Percentiles rank a stretch among this genome's conserved stretches.
Conservation (phyloP, 2,113 vertebrate species). For the Dasyurus viverrinus region DNA sequence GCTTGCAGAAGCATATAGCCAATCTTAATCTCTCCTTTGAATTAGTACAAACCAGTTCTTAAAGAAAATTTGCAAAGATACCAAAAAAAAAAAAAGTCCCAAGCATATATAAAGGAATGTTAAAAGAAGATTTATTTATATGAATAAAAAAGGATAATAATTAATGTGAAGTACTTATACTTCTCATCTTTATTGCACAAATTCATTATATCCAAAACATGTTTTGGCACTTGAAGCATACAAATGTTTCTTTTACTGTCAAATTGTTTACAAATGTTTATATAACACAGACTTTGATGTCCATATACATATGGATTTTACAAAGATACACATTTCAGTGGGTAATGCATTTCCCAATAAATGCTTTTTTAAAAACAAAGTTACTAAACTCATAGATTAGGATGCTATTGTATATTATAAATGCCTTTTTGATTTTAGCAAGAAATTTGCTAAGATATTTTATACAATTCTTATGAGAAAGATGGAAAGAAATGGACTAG, state of each 20-base stretch:
- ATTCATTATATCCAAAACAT: background rate
- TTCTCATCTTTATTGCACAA: background rate
- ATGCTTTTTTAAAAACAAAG: background rate
- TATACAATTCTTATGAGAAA: background rate
- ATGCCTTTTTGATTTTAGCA: background rate
- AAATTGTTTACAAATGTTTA: background rate
- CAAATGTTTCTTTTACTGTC: background rate
- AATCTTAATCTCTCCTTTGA: background rate
- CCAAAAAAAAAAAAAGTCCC: background rate
- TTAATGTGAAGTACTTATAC: background rate
- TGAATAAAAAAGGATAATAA: background rate
- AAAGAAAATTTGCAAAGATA: background rate
- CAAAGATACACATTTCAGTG: background rate
- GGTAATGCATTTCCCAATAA: background rate
- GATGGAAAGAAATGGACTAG: background rate
- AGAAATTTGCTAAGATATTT: background rate
- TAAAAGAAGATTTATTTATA: background rate
- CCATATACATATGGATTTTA: background rate
- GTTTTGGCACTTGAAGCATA: background rate
- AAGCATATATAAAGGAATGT: background rate
- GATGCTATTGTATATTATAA: background rate
- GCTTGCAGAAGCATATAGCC: background rate
- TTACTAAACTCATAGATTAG: background rate
- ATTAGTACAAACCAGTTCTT: background rate
- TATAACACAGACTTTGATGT: background rate